Percentiles rank a stretch among this genome's conserved stretches.
These are phyloP conservation scores for Drosophila robusta DNA, from an alignment of 2,888 invertebrate species.

Conservation along the genomic window DNA sequence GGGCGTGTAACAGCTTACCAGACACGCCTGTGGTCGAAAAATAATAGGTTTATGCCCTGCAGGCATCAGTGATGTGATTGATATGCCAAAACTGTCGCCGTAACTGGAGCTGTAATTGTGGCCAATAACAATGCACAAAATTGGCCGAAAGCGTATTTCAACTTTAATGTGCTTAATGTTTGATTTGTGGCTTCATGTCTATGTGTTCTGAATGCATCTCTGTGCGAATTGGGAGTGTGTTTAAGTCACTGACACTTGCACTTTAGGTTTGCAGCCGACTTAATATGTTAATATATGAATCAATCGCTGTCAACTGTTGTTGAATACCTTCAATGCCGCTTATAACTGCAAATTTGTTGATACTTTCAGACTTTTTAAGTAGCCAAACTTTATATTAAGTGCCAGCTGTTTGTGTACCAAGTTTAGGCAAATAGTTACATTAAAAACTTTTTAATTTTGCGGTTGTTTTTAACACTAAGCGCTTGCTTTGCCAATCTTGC, in stretches of 20 bases:
- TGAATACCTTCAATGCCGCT: neutral
- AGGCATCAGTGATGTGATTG: conserved; percentile 67
- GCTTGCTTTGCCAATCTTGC: neutral
- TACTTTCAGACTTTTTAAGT: conserved; percentile 1
- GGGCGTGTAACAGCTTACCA: neutral
- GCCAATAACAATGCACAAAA: conserved; percentile 24
- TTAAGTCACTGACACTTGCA: neutral
- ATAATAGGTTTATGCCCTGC: conserved; percentile 69
- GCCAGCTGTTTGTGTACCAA: neutral
- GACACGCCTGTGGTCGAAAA: conserved; percentile 51
- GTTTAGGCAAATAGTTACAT: conserved; percentile 11
- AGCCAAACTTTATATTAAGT: conserved; percentile 1
- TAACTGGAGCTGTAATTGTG: conserved; percentile 48
- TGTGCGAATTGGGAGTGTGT: neutral
- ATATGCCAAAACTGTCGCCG: conserved; percentile 67
- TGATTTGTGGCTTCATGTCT: conserved; percentile 19
- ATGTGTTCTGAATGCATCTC: neutral
- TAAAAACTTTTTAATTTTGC: conserved; percentile 10
- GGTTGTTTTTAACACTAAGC: neutral
- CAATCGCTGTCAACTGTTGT: conserved; percentile 4
- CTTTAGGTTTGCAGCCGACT: neutral
- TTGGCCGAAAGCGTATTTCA: conserved; percentile 39
- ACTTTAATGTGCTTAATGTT: conserved; percentile 62
- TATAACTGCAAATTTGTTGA: neutral
- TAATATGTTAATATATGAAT: neutral